Conservation (phyloP, 2,113 vertebrate species). For the Oreocharis arfaki region DNA sequence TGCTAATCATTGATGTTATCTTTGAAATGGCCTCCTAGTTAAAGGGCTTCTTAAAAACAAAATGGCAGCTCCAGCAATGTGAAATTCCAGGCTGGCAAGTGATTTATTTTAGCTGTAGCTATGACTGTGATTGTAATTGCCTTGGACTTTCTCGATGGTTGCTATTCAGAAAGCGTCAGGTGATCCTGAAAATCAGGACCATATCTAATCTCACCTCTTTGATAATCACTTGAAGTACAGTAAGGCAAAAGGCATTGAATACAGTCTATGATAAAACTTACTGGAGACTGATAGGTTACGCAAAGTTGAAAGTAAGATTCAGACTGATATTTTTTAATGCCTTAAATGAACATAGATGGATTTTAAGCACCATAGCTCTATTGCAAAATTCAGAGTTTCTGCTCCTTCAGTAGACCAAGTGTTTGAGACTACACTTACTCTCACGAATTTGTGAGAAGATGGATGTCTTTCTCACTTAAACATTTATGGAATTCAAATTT, state of each 20-base stretch:
- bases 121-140: not conserved
- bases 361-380: not conserved
- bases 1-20: not conserved
- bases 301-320: not conserved
- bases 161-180: slow-evolving; percentile 17
- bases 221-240: not conserved
- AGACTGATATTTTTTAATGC: not conserved
- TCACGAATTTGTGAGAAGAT: not conserved
- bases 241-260: not conserved
- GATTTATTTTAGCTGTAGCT: not conserved
- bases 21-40: not conserved
- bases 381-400: not conserved
- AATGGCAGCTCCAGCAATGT: not conserved
- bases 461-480: not conserved
- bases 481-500: not conserved
- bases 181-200: not conserved
- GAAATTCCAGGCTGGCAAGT: not conserved
- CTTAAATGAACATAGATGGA: not conserved
- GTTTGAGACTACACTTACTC: not conserved
- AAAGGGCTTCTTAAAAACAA: not conserved
- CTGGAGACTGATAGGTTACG: not conserved
- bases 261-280: not conserved
- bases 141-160: not conserved
- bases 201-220: not conserved
- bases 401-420: not conserved